Conservation (phyloP, 2,888 invertebrate species). For the Blastobasis adustella region DNA sequence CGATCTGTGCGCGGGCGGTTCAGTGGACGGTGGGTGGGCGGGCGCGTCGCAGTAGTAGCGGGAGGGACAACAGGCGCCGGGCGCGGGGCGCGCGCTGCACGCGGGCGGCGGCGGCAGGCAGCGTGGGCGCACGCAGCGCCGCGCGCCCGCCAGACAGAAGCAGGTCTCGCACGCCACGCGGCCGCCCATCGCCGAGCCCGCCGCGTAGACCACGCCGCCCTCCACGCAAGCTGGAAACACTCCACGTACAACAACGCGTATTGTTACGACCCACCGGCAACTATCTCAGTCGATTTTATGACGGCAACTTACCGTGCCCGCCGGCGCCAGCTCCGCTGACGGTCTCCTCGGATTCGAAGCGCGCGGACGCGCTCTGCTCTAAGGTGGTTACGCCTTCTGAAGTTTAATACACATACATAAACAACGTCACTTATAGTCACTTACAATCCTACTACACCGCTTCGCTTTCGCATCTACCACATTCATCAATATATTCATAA, state of each 20-base stretch:
- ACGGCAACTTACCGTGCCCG: constrained; percentile 3
- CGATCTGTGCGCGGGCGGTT: constrained; percentile 31
- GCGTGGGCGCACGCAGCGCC: constrained; percentile 86
- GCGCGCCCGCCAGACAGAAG: constrained; percentile 84
- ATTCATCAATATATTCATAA: too few relatives aligned
- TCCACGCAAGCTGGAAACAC: constrained; percentile 78
- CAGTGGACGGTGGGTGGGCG: constrained; percentile 26
- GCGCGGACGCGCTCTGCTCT: constrained; percentile 36
- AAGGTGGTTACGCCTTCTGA: constrained; percentile 43
- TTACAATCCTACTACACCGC: too few relatives aligned
- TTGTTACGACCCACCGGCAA: background rate
- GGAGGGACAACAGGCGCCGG: constrained; percentile 85
- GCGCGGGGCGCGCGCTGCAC: constrained; percentile 77
- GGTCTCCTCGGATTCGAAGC: constrained; percentile 27
- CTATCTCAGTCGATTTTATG: background rate
- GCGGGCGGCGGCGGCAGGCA: constrained; percentile 83
- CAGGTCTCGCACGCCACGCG: constrained; percentile 89
- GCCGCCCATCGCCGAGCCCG: constrained; percentile 89
- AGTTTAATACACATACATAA: constrained; percentile 6
- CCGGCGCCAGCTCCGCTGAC: background rate
- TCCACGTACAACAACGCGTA: constrained; percentile 14
- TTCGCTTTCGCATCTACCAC: too few relatives aligned
- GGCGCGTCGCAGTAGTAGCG: constrained; percentile 78
- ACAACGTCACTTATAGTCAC: too few relatives aligned
- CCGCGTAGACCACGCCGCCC: constrained; percentile 82